Evolutionary conservation across 2,113 vertebrate species (phyloP).

Genomic region (Esox niger): DNA sequence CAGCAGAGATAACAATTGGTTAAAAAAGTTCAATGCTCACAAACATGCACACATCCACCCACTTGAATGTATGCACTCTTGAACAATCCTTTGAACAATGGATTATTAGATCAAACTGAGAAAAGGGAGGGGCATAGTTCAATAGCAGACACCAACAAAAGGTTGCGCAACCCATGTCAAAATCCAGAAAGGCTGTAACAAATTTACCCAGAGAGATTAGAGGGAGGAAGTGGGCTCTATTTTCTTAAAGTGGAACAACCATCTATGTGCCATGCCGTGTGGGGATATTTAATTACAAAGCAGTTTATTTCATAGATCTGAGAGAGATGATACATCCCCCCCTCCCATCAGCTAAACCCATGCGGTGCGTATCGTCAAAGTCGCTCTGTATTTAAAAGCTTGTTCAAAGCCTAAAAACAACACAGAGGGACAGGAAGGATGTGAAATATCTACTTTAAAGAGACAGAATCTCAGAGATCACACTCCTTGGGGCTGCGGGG

Average conservation of each 20-base stretch:
- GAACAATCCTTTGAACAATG: too few relatives aligned
- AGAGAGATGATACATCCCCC: slow-evolving; percentile 27
- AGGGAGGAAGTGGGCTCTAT: slow-evolving; percentile 11
- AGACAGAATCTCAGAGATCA: slow-evolving; percentile 27
- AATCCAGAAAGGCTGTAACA: slow-evolving; percentile 57
- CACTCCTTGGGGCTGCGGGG: slow-evolving; percentile 27
- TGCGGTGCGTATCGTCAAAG: slow-evolving; percentile 30
- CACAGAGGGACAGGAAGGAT: slow-evolving; percentile 53
- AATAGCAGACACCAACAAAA: slow-evolving; percentile 50
- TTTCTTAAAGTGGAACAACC: slow-evolving; percentile 4
- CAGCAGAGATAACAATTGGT: too few relatives aligned
- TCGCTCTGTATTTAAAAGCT: slow-evolving; percentile 41
- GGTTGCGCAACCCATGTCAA: slow-evolving; percentile 54
- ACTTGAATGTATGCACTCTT: too few relatives aligned
- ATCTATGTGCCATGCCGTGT: slow-evolving; percentile 8
- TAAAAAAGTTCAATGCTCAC: too few relatives aligned
- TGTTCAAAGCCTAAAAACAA: slow-evolving; percentile 37
- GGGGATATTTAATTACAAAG: slow-evolving; percentile 61
- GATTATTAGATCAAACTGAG: too few relatives aligned
- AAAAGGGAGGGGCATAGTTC: slow-evolving; percentile 28
- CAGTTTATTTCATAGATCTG: slow-evolving; percentile 44
- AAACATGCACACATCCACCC: too few relatives aligned
- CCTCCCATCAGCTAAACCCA: slow-evolving; percentile 24
- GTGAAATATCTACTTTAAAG: slow-evolving; percentile 50
- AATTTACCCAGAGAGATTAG: slow-evolving; percentile 58